Base-by-base conservation (phyloP, 1,140 invertebrate genomes). In the Brachionus paranguensis region DNA sequence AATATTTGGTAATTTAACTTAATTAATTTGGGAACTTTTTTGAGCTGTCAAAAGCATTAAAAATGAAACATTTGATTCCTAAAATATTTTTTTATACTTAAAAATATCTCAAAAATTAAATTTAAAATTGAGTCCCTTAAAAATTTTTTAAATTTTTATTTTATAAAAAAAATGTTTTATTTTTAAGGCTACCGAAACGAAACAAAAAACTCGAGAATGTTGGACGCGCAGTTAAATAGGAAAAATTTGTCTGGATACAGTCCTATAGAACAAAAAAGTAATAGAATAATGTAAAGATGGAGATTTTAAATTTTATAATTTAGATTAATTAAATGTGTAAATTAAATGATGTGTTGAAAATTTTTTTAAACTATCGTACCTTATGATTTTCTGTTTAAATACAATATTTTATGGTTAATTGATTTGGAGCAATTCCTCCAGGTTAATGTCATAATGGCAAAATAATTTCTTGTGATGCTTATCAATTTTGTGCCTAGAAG, bases 321-420 rank as follows among this genome's bases (percentile, higher is more conserved):
- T 17, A 60, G 53, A 60, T 60, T 8, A 10, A 24, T 60, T 20
- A 8, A 20, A 60, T 60, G 53, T 60, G 53, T 60, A 20, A 60
- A 60, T 60, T 60, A 24, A 60, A 24, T 6, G 8, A 24, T 24
- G 17, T 6, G 27, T 10, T 11, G 17, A 70, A 37, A 72, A 72
- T 20, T 72, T 45, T 72, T 72, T 70, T 37, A 12, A 33, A 33
- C 27, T 41, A 6, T 68, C 14, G 65, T 12, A 68, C n/a, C 10
- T 33, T 14, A 17, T 72, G 14, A 72, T 20, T 72, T 72, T 72
- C 1, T 43, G 68, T 43, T 72, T 72, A 72, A 72, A 72, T 72
- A 72, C 37, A 43, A 41, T 45, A 43, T 72, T 72, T 72, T 43
- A 72, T 72, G 68, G 33, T 72, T 72, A 72, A 72, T 72, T 72